Base-by-base conservation (phyloP, 2,888 invertebrate species). In the Papilio elwesi region DNA sequence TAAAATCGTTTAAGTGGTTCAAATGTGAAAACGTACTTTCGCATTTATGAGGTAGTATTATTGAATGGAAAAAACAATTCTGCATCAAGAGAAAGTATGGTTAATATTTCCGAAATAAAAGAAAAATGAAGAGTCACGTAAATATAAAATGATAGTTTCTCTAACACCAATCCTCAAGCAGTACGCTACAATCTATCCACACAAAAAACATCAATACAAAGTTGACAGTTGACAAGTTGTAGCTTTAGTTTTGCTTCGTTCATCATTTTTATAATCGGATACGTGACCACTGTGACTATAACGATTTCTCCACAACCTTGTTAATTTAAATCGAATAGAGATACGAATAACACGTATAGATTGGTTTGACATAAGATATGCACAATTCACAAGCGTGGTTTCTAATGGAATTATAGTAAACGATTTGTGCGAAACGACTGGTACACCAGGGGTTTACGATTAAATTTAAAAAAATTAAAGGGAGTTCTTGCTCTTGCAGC, bases 141-240 rank as follows among this genome's bases (percentile, higher is more conserved):
- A 59, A 59, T 51, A 13, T 51, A 52, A 52, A 36, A 65, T 52
- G 48, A 48, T 51, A 49, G 38, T 65, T 65, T 65, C 65, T 65
- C 65, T 10, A 1, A 43, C n/a, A 51, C 5, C n/a, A 26, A 51
- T 65, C 26, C 26, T 36, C 12, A 13, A 65, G n/a, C n/a, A n/a
- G 49, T 36, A 38, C n/a, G 6, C 43, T 43, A 9, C 43, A 6
- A 43, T 43, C 43, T 43, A 7, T 43, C 48, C 10, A 64, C 48
- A 48, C 63, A 64, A 65, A 65, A 65, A 51, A 65, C 49, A 26
- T 51, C 36, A 38, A 51, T 36, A 62, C 11, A 62, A 62, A 15
- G 43, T 43, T n/a, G 13, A 59, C 43, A 10, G 59, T 7, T 2
- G 15, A 9, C 10, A 9, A 65, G 16, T 16, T 13, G 26, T 49